Evolutionary conservation across 2,113 vertebrate genomes (phyloP).

Genomic region (Nothocercus julius): DNA sequence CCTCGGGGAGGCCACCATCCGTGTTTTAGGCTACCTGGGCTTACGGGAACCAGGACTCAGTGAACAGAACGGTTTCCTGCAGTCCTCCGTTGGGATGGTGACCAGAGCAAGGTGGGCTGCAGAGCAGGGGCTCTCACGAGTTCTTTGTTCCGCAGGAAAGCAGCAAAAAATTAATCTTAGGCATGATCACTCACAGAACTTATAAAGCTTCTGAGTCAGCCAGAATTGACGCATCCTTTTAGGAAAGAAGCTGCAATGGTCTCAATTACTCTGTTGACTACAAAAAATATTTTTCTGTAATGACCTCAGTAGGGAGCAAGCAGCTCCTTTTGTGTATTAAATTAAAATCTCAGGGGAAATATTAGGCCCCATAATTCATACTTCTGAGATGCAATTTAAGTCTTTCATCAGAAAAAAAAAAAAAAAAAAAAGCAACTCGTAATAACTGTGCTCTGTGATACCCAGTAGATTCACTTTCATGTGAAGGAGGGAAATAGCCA

Average conservation of each 20-base stretch:
- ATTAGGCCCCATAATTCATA: conserved; percentile 45
- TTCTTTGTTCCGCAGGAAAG: background rate
- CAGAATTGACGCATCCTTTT: conserved; percentile 9
- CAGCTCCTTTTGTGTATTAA: conserved; percentile 51
- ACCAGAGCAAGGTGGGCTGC: rapidly evolving
- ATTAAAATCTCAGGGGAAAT: conserved; percentile 34
- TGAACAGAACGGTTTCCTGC: background rate
- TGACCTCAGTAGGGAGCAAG: conserved; percentile 40
- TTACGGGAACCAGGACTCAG: background rate
- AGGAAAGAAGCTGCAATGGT: conserved; percentile 38
- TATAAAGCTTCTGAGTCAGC: background rate
- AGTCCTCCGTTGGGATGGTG: rapidly evolving
- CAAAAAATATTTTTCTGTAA: background rate
- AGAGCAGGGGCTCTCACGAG: rapidly evolving
- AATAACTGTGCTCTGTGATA: conserved; percentile 25
- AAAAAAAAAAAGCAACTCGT: background rate
- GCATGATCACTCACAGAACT: background rate
- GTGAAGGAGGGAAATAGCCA: conserved; percentile 55
- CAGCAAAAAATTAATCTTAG: background rate
- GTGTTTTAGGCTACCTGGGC: rapidly evolving
- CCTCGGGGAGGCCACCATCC: background rate
- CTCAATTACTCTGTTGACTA: conserved; percentile 20
- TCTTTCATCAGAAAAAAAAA: conserved; percentile 39
- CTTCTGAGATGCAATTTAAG: conserved; percentile 55
- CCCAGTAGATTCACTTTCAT: conserved; percentile 43